Evolutionary conservation across 1,140 invertebrate species (phyloP).

Genomic region (Gryon sp.): DNA sequence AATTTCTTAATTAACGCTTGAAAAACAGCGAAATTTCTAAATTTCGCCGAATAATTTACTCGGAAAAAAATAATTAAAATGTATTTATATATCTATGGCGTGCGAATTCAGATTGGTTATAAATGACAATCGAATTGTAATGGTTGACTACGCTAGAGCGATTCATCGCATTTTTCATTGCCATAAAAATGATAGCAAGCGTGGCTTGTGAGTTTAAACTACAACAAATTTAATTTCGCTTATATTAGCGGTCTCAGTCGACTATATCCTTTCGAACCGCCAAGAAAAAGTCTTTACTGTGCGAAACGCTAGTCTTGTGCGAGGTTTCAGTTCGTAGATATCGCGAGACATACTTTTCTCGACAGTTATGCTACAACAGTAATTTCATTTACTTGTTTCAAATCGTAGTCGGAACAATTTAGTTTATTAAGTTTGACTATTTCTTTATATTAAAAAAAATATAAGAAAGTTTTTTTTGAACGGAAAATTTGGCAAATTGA

Average conservation of each 20-base stretch:
- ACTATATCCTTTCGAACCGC: slow-evolving; percentile 40
- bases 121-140: slow-evolving; percentile 15
- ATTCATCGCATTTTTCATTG: slow-evolving; percentile 9
- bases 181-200: slow-evolving; percentile 24
- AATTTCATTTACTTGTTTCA: slow-evolving; percentile 11
- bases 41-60: slow-evolving; percentile 15
- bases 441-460: too few relatives aligned
- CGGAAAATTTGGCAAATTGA: too few relatives aligned
- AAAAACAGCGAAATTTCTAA: too few relatives aligned
- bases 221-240: slow-evolving; percentile 39
- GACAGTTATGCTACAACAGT: background rate
- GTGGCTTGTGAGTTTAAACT: slow-evolving; percentile 10
- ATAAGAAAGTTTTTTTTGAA: too few relatives aligned
- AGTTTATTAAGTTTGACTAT: too few relatives aligned
- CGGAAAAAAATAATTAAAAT: slow-evolving; percentile 28
- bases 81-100: too few relatives aligned
- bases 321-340: slow-evolving; percentile 34
- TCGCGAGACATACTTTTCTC: slow-evolving; percentile 11
- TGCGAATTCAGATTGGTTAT: slow-evolving; percentile 1
- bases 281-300: slow-evolving; percentile 36
- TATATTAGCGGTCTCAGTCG: slow-evolving; percentile 15
- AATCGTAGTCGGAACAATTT: too few relatives aligned
- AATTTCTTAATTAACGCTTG: too few relatives aligned
- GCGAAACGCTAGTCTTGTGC: slow-evolving; percentile 29
- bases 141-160: slow-evolving; percentile 7